phyloP scores from a whole-genome alignment of 2,888 invertebrate species.

The Dasysyrphus tricinctus region DNA sequence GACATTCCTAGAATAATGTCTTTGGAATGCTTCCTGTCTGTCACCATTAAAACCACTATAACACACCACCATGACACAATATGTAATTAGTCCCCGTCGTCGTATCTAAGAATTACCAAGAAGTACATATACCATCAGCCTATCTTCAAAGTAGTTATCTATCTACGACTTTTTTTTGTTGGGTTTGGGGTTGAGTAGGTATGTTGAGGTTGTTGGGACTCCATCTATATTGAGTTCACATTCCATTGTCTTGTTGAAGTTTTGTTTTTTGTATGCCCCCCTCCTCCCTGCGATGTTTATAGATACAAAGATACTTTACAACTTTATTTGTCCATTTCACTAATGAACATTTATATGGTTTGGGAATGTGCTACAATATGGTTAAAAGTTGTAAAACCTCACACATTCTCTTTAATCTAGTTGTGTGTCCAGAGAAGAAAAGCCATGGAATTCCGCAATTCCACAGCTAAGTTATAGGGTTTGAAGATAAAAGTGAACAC shows the following conservation, averaged over 20 bases:
- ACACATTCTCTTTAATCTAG: constrained; percentile 4
- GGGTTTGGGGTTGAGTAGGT: constrained; percentile 34
- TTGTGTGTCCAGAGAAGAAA: constrained; percentile 22
- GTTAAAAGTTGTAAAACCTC: constrained; percentile 14
- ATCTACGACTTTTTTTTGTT: background rate
- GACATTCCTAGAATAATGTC: constrained; percentile 71
- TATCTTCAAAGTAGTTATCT: constrained; percentile 26
- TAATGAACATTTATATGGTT: constrained; percentile 61
- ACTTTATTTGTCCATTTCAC: constrained; percentile 71
- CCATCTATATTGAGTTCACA: constrained; percentile 29
- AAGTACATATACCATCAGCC: background rate
- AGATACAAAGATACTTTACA: constrained; percentile 63
- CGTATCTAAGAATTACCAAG: constrained; percentile 26
- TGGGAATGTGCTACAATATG: background rate
- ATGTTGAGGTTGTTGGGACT: constrained; percentile 12
- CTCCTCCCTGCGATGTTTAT: background rate
- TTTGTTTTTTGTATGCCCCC: constrained; percentile 18
- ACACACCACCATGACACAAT: constrained; percentile 44
- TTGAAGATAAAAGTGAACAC: constrained; percentile 16
- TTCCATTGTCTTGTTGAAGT: constrained; percentile 55
- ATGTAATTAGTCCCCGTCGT: constrained; percentile 38
- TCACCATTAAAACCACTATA: constrained; percentile 58
- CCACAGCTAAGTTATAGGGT: constrained; percentile 4
- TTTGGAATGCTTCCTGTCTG: constrained; percentile 75
- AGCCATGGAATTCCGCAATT: constrained; percentile 60